These are phyloP conservation scores for Caenorhabditis parvicauda DNA, from an alignment of 2,888 invertebrate genomes.

Conservation along the genomic window DNA sequence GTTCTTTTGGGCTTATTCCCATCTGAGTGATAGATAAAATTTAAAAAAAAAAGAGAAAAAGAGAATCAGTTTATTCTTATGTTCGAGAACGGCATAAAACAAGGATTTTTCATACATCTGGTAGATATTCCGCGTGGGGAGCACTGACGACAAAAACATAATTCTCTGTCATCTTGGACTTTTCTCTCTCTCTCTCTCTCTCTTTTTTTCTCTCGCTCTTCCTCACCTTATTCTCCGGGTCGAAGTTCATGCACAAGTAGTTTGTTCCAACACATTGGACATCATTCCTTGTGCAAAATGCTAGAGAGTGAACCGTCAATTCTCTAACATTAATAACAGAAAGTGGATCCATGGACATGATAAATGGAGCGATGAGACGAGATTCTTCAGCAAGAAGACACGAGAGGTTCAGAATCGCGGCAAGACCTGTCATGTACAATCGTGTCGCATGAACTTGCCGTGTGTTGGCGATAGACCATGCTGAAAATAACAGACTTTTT, in stretches of 20 bases:
- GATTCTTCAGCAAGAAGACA: conserved; percentile 8
- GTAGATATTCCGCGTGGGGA: no score
- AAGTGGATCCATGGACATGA: conserved; percentile 11
- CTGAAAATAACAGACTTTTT: background rate
- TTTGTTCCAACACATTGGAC: conserved; percentile 8
- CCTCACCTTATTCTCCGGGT: conserved; percentile 14
- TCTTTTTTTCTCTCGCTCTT: no score
- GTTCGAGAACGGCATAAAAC: no score
- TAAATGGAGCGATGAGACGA: conserved; percentile 27
- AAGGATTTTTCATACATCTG: no score
- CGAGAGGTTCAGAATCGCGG: conserved; percentile 19
- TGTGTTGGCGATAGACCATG: conserved; percentile 14
- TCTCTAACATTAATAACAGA: conserved; percentile 14
- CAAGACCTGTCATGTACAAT: conserved; percentile 14
- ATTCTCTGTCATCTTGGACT: no score
- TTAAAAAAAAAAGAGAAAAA: no score
- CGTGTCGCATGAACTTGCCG: conserved; percentile 6
- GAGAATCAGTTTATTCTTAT: background rate
- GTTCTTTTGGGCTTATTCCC: conserved; percentile 7
- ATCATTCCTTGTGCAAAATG: conserved; percentile 18
- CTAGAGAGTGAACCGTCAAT: conserved; percentile 15
- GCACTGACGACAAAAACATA: no score
- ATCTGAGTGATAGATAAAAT: no score
- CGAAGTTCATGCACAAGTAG: conserved; percentile 32
- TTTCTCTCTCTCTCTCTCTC: no score